A percentile compares a stretch with the other conserved stretches of the same genome.
Evolutionary conservation across 2,797 vertebrate genomes (phyloP).

Genomic region (Pseudocheirus occidentalis): DNA sequence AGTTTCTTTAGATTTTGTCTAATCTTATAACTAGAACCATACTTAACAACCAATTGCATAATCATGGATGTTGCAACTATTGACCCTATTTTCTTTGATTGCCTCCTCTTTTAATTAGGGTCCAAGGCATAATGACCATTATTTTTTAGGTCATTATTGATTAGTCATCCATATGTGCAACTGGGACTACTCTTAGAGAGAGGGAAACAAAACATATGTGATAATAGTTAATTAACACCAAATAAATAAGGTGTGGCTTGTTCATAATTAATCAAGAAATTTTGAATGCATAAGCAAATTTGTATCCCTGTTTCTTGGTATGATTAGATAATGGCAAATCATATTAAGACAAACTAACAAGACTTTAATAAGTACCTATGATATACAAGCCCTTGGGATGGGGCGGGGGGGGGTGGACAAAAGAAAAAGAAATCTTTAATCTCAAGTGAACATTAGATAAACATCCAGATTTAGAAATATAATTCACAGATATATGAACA

Average conservation of each 20-base stretch:
- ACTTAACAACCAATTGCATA: conserved; percentile 1
- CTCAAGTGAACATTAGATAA: not conserved
- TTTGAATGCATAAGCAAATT: not conserved
- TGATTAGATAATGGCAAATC: not conserved
- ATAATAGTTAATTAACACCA: not conserved
- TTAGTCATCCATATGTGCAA: not conserved
- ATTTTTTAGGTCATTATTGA: not conserved
- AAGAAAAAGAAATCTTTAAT: not conserved
- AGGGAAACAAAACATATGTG: not conserved
- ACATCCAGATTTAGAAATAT: not conserved
- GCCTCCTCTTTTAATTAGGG: not conserved
- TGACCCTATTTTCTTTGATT: not conserved
- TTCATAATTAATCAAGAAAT: not conserved
- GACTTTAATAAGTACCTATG: not conserved
- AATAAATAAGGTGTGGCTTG: not conserved
- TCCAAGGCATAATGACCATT: not conserved
- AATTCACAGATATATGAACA: not conserved
- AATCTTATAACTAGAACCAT: conserved; percentile 53
- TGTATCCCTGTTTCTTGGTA: not conserved
- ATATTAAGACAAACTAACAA: not conserved
- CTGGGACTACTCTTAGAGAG: not conserved
- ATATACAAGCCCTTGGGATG: not conserved
- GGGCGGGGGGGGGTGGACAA: not conserved
- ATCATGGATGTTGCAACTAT: conserved; percentile 43
- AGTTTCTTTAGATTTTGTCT: conserved; percentile 65